Conservation (phyloP, 2,113 vertebrate species). For the Eidolon helvum region DNA sequence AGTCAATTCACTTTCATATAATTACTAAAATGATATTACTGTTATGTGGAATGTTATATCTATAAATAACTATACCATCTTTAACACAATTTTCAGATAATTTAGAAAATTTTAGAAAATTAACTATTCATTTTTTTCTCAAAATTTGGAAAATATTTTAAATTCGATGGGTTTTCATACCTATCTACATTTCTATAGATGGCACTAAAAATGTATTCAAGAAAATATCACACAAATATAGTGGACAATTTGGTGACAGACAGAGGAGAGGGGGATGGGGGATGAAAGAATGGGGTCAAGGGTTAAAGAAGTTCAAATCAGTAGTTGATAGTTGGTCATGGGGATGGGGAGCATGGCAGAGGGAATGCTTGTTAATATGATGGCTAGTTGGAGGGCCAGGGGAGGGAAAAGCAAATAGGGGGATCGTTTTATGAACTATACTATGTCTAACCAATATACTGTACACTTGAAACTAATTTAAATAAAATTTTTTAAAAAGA, state of each 20-base stretch:
- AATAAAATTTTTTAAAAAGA: background rate
- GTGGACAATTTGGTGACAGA: no score
- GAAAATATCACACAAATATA: background rate
- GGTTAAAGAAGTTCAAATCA: no score
- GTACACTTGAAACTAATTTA: no score
- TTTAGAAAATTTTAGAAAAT: constrained; percentile 20
- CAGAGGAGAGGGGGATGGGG: no score
- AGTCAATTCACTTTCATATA: background rate
- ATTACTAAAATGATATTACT: background rate
- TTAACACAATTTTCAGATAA: constrained; percentile 25
- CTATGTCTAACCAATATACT: no score
- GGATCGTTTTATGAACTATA: no score
- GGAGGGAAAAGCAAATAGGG: no score
- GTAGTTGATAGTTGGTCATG: no score
- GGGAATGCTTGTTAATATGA: no score
- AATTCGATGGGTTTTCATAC: background rate
- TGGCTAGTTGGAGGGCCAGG: no score
- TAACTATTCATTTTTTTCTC: constrained; percentile 17
- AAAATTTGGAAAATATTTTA: constrained; percentile 14
- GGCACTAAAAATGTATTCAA: background rate
- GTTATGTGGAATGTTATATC: background rate
- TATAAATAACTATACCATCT: background rate
- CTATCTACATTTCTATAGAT: background rate
- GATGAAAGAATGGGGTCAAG: no score
- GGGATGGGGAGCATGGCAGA: no score